Conservation (phyloP, 2,113 vertebrate species). For the Calyptomena viridis region DNA sequence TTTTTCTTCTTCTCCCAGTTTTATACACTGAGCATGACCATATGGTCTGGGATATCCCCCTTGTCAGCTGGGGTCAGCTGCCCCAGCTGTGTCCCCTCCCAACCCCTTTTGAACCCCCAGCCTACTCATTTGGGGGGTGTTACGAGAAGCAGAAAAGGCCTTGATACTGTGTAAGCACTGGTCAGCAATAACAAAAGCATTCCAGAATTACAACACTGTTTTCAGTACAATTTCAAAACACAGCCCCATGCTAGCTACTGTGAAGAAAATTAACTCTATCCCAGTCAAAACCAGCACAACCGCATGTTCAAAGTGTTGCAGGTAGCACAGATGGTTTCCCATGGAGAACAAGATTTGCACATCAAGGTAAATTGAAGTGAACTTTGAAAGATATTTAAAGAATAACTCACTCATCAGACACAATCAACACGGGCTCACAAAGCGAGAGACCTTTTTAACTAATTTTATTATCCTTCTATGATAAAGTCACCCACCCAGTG, state of each 20-base stretch:
- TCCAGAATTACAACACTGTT: neutral
- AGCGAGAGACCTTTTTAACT: neutral
- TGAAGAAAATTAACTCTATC: neutral
- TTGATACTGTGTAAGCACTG: neutral
- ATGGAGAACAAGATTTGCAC: neutral
- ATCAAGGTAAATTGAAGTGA: neutral
- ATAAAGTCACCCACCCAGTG: neutral
- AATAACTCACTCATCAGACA: neutral
- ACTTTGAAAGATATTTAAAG: neutral
- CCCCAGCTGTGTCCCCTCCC: neutral
- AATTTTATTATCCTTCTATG: neutral
- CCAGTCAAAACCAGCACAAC: neutral
- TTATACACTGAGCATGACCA: neutral
- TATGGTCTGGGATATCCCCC: neutral
- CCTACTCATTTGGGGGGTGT: neutral
- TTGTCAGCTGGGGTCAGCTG: neutral
- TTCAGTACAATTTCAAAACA: neutral
- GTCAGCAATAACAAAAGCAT: neutral
- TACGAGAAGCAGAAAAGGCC: neutral
- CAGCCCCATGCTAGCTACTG: neutral
- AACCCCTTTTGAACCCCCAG: neutral
- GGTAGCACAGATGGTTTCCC: neutral
- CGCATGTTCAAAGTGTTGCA: neutral
- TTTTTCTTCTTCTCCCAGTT: neutral
- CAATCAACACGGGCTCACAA: neutral